Evolutionary conservation across 2,888 invertebrate genomes (phyloP), one percentile per base, ranked within the genome.

Genomic region (Polietes domitor): DNA sequence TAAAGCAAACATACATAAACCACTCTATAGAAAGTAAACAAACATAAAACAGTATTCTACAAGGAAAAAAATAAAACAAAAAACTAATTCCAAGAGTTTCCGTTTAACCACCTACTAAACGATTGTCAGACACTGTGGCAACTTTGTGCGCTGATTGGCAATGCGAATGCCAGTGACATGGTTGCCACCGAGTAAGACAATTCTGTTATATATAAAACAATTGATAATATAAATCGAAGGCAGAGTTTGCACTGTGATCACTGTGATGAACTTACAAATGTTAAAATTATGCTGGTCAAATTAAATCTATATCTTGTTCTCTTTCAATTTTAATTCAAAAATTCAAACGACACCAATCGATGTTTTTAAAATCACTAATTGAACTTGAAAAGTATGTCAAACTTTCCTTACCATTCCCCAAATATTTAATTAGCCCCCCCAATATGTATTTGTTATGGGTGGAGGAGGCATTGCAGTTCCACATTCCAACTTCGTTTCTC

Each of bases 61-160:
- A 43, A 63, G 6, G 55, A 72, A 78, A 65, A 37, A 63, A 61
- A 53, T 21, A 47, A 68, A 12, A 53, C 37, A 32, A 17, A 28
- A 63, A 41, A 61, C 15, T 43, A 58, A 83, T 82, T 85, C 58
- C 58, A 81, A 73, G 86, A 85, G 86, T 86, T 86, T 86, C 86
- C 85, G 81, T 85, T 85, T 76, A 78, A 80, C 86, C 86, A 86
- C 86, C 86, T 85, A 82, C 53, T 50, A 68, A 26, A 63, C 1
- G 19, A 68, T 68, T 41, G 17, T 41, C 26, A 15, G 12, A 3
- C 65, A 32, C 41, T 0, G 17, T 32, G 24, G n/a, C 28, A 24
- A 28, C 28, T 58, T n/a, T 15, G 19, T 53, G 2, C 12, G 2
- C 3, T 53, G 28, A 6, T 12, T 24, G 28, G 58, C 28, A 61